Conservation (phyloP, 2,113 vertebrate species). For the Malurus alboscapulatus region DNA sequence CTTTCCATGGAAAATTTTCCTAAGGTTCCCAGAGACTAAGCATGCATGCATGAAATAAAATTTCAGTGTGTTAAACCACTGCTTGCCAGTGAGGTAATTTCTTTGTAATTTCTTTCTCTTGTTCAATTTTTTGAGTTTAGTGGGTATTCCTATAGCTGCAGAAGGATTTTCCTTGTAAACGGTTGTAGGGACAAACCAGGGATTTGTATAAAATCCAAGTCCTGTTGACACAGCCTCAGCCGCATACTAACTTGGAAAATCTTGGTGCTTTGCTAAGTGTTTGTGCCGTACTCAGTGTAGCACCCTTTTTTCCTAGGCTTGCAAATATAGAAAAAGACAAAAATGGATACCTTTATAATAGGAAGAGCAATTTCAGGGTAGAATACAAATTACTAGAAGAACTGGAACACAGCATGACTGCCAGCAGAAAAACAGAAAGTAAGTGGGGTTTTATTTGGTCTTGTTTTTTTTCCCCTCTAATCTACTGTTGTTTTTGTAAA, state of each 20-base stretch:
- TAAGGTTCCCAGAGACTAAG: not conserved
- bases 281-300: not conserved
- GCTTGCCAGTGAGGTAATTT: not conserved
- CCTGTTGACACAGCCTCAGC: not conserved
- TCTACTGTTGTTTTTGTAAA: not conserved
- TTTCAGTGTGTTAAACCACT: not conserved
- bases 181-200: not conserved
- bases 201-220: not conserved
- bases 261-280: not conserved
- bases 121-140: not conserved
- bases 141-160: not conserved
- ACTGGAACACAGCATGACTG: slow-evolving; percentile 74
- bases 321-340: slow-evolving; percentile 84
- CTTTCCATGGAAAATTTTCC: not conserved
- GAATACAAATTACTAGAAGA: slow-evolving; percentile 79
- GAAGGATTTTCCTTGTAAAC: not conserved
- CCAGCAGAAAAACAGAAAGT: slow-evolving; percentile 82
- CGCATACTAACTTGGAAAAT: not conserved
- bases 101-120: not conserved
- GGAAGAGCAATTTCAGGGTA: slow-evolving; percentile 75
- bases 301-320: slow-evolving; percentile 75
- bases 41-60: not conserved
- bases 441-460: not conserved
- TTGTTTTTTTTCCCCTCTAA: not conserved
- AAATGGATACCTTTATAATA: slow-evolving; percentile 74